Evolutionary conservation across 1,140 invertebrate genomes (phyloP), one percentile per base, ranked within the genome.

Genomic region (Tetraneura akinire): DNA sequence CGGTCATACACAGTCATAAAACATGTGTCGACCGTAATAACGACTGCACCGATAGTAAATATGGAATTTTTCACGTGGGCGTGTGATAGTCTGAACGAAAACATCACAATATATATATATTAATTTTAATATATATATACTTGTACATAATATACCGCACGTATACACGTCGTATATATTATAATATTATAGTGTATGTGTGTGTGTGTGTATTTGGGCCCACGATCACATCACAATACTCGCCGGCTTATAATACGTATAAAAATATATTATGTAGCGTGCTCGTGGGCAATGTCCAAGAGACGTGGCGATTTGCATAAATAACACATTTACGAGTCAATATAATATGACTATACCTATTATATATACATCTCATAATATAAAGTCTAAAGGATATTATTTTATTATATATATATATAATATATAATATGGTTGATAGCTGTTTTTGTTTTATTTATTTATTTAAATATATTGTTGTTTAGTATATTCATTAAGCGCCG

Each of bases 321-420:
- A 78, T 60, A 78, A 60, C 74, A 62, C 74, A 78, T 78, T 78
- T 78, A 78, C 71, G 74, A 78, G 74, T 78, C 74, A 57, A 76
- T 62, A 74, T 70, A 42, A 32, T 51, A 53, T 3, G n/a, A n/a
- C n/a, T 73, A 73, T 32, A 51, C 4, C 3, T 4, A 37, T n/a
- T n/a, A n/a, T 18, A 49, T 29, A 29, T 11, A 45, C 42, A 73
- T 10, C 29, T 23, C 18, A 11, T 53, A 53, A 37, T 37, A 37
- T 37, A 37, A 37, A 37, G 3, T 37, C 32, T 37, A 37, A 37
- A 37, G 32, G 32, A 37, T 37, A 37, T n/a, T n/a, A n/a, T 37
- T 4, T 37, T 66, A 66, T 42, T 42, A 21, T 21, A 42, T n/a
- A n/a, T n/a, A n/a, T n/a, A n/a, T n/a, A n/a, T n/a, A n/a, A n/a